Base-by-base conservation (phyloP, 1,140 invertebrate species). In the Drosophila bocqueti region DNA sequence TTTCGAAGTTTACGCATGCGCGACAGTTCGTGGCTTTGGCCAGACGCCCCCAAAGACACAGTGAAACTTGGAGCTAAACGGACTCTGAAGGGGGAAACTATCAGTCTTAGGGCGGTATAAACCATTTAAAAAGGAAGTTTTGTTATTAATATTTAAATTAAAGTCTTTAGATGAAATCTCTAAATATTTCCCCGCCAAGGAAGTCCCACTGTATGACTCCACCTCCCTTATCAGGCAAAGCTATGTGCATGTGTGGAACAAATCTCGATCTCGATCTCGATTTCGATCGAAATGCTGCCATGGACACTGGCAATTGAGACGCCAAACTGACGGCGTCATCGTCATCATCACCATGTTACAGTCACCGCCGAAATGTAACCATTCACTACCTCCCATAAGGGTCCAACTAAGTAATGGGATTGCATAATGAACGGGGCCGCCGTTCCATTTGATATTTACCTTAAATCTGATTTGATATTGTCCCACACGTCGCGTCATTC, bases 381-480 rank as follows among this genome's bases (percentile, higher is more conserved):
- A 66, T 79, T 81, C 83, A 86, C 66, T 82, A 50, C 49, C 50
- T 13, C 18, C 29, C 50, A 40, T 57, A 87, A 87, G 83, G 78
- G 85, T 75, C 69, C 84, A 77, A 59, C 55, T 83, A 60, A 72
- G 69, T 76, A 77, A 73, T 71, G 82, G 47, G 45, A 76, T 89
- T 89, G 85, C 82, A 76, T 90, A 89, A 89, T 82, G 64, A 64
- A 29, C 45, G 47, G 58, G 26, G 47, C 34, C 46, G 47, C 71
- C 64, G 57, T 71, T 78, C 55, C 84, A 86, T 74, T 86, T 89
- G 83, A 83, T 86, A 86, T 83, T 77, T 80, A 65, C 76, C 40
- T 87, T 76, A 68, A 84, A 84, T 87, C 81, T 57, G 84, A 84
- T 89, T 83, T 84, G 68, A 89, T 86, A 87, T 87, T 87, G 81